A percentile compares a stretch with the other conserved stretches of the same genome.
Evolutionary conservation across 2,888 invertebrate species (phyloP).

Genomic region (Limnephilus auricula): DNA sequence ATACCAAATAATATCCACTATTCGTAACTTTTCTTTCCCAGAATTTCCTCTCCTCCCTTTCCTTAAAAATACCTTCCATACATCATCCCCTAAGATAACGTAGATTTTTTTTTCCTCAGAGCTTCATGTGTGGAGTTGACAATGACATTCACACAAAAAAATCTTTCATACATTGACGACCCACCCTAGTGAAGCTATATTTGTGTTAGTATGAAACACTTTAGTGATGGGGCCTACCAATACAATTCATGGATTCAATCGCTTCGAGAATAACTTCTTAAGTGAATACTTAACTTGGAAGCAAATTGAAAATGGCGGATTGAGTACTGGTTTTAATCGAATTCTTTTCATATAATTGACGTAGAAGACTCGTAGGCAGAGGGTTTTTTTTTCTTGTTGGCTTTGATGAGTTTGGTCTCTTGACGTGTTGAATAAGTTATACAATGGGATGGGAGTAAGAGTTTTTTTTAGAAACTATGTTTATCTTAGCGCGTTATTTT

Average conservation of each 20-base stretch:
- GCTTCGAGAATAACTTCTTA: constrained; percentile 39
- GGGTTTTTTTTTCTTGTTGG: background rate
- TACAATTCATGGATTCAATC: constrained; percentile 34
- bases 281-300: constrained; percentile 42
- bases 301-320: constrained; percentile 42
- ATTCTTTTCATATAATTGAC: constrained; percentile 22
- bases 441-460: too few species aligned
- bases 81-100: too few species aligned
- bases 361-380: background rate
- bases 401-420: background rate
- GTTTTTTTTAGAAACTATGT: background rate
- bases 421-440: background rate
- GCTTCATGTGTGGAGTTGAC: too few species aligned
- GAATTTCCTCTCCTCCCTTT: too few species aligned
- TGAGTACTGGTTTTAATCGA: constrained; percentile 17
- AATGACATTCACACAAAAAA: background rate
- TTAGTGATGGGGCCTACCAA: constrained; percentile 15
- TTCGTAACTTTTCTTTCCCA: too few species aligned
- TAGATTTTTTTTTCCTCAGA: too few species aligned
- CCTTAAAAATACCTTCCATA: too few species aligned
- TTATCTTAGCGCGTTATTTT: background rate
- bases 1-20: too few species aligned
- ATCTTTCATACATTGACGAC: background rate
- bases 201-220: background rate
- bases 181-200: background rate